These are phyloP conservation scores for Magallana angulata DNA, from an alignment of 1,140 invertebrate genomes.

Conservation along the genomic window DNA sequence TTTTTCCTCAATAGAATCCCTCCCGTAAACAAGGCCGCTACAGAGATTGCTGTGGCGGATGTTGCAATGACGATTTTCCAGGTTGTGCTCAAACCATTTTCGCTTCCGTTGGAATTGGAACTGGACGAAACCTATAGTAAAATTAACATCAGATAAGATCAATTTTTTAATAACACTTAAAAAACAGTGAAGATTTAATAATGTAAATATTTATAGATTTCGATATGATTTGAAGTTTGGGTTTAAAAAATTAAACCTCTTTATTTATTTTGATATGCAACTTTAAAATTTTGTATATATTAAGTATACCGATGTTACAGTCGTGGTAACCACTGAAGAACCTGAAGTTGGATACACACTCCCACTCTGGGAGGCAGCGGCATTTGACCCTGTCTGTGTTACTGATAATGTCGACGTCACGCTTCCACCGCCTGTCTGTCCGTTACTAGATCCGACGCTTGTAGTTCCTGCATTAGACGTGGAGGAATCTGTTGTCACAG, in stretches of 20 bases:
- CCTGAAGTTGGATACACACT: background rate
- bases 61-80: constrained; percentile 17
- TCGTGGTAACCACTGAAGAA: background rate
- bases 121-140: background rate
- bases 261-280: no score
- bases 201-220: background rate
- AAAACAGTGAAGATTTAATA: background rate
- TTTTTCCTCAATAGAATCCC: constrained; percentile 36
- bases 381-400: background rate
- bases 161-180: background rate
- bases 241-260: background rate
- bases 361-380: background rate
- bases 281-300: background rate
- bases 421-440: background rate
- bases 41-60: background rate
- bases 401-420: background rate
- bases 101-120: constrained; percentile 11
- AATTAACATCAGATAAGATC: no score
- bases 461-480: background rate
- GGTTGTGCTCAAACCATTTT: background rate
- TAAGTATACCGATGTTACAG: background rate
- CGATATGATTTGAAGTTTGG: background rate
- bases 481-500: background rate
- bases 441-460: background rate
- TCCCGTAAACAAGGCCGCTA: constrained; percentile 8